phyloP scores from a whole-genome alignment of 2,113 vertebrate species.

The Rousettus leschenaultii region DNA sequence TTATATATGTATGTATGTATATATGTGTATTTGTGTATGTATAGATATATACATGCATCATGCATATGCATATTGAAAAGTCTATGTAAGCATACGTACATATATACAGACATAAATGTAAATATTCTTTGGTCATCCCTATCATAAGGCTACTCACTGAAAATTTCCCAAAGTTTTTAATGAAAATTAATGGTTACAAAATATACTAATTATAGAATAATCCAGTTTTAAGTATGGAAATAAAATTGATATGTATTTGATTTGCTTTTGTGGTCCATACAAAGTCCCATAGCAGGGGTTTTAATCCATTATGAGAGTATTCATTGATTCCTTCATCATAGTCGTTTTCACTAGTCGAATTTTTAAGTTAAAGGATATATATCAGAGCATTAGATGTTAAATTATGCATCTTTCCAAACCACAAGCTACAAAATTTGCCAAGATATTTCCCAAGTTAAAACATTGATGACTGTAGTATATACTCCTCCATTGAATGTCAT shows the following conservation, averaged over 20 bases:
- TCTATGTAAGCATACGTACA: not conserved
- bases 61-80: not conserved
- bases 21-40: not conserved
- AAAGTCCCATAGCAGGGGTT: not conserved
- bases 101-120: not conserved
- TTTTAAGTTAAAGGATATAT: not conserved
- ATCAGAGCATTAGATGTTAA: not conserved
- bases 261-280: not conserved
- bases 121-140: constrained; percentile 47
- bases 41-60: constrained; percentile 25
- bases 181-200: not conserved
- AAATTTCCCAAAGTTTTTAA: not conserved
- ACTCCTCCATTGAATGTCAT: not conserved
- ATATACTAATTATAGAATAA: not conserved
- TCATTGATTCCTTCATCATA: not conserved
- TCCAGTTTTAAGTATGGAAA: not conserved
- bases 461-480: not conserved
- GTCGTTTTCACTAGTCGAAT: not conserved
- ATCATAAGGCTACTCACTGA: constrained; percentile 44
- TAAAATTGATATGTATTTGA: not conserved
- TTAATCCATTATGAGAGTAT: not conserved
- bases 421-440: not conserved
- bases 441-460: not conserved
- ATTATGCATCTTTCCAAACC: not conserved
- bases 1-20: not conserved